phyloP scores from a whole-genome alignment of 1,140 invertebrate species.

The Drosophila punjabiensis region DNA sequence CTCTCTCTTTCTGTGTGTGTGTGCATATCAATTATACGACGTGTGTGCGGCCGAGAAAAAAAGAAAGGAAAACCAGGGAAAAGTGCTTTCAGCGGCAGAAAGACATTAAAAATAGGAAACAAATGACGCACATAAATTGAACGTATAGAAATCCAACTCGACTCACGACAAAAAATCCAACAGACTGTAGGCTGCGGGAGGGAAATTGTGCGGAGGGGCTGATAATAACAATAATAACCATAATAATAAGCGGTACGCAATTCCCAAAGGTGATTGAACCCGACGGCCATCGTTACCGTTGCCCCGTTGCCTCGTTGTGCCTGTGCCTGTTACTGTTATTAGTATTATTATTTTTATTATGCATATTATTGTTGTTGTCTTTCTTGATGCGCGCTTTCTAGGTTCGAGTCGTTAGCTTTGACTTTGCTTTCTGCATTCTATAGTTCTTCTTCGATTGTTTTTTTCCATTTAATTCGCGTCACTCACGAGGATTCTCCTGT shows the following conservation, averaged over 20 bases:
- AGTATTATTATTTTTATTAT: constrained; percentile 9
- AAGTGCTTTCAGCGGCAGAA: constrained; percentile 33
- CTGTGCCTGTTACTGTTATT: constrained; percentile 16
- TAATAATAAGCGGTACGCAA: constrained; percentile 60
- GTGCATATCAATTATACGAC: constrained; percentile 51
- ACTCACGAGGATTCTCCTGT: constrained; percentile 10
- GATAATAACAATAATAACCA: constrained; percentile 56
- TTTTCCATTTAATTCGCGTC: constrained; percentile 46
- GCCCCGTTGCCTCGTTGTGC: neutral
- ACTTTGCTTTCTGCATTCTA: constrained; percentile 8
- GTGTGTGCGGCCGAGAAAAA: constrained; percentile 25
- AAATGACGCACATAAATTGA: constrained; percentile 57
- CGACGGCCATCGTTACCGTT: constrained; percentile 43
- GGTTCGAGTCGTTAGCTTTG: constrained; percentile 14
- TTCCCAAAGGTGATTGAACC: constrained; percentile 62
- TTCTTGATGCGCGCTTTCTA: constrained; percentile 16
- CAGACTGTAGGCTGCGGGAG: neutral
- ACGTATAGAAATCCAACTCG: constrained; percentile 38
- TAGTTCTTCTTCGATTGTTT: constrained; percentile 29
- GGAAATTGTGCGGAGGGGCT: neutral
- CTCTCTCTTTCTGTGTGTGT: neutral
- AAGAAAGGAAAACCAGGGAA: constrained; percentile 7
- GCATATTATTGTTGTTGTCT: neutral
- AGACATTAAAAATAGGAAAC: constrained; percentile 56
- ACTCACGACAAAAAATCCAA: neutral